Conservation (phyloP, 2,888 invertebrate species). For the Cenopis cana region DNA sequence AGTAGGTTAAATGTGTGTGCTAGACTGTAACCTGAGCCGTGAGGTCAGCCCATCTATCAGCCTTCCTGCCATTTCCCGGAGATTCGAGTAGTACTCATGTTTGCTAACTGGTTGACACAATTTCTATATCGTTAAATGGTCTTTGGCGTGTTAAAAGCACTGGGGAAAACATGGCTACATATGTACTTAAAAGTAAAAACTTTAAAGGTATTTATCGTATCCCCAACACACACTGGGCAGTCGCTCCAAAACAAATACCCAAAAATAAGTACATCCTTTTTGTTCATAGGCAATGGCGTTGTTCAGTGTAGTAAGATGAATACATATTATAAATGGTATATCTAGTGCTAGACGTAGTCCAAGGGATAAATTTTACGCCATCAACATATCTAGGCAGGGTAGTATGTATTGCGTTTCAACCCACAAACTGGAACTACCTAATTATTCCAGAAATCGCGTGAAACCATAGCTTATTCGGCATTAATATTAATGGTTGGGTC, state of each 20-base stretch:
- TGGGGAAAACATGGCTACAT: no score
- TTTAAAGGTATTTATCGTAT: no score
- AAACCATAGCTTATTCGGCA: background rate
- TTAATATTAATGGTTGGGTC: background rate
- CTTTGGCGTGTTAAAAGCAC: background rate
- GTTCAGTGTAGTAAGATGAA: no score
- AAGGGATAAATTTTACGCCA: no score
- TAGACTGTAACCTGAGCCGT: background rate
- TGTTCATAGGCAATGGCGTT: no score
- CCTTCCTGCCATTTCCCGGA: background rate
- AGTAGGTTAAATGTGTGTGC: conserved; percentile 2
- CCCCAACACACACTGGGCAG: no score
- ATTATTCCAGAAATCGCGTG: background rate
- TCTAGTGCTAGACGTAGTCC: no score
- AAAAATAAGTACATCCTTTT: no score
- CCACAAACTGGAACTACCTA: background rate
- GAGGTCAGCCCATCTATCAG: conserved; percentile 5
- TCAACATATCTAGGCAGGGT: no score
- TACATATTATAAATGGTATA: no score
- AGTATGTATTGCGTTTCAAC: background rate
- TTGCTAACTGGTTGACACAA: background rate
- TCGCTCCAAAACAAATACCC: no score
- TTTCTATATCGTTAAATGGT: background rate
- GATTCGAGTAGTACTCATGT: background rate
- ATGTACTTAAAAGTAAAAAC: no score